These are phyloP conservation scores for Cacatua alba DNA, from an alignment of 2,113 vertebrate genomes.

Conservation along the genomic window DNA sequence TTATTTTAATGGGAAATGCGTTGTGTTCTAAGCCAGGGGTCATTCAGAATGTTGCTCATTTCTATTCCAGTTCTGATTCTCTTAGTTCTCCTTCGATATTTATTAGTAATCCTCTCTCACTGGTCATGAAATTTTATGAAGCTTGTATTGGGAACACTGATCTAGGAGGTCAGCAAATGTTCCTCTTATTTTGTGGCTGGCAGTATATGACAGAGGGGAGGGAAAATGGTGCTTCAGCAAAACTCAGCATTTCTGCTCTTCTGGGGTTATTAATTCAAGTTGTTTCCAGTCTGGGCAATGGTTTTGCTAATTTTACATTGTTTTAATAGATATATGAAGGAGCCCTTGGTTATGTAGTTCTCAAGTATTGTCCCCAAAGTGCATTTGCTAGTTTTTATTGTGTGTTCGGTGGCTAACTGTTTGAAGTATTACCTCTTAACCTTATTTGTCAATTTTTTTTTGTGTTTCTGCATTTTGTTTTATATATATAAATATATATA, in stretches of 20 bases:
- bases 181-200: constrained; percentile 49
- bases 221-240: constrained; percentile 78
- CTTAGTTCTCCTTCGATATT: constrained; percentile 63
- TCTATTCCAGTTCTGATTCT: constrained; percentile 57
- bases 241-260: constrained; percentile 68
- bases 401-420: constrained; percentile 74
- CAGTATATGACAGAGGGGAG: constrained; percentile 29
- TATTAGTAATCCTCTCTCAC: constrained; percentile 60
- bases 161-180: constrained; percentile 29
- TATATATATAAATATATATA: constrained; percentile 68
- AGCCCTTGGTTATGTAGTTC: constrained; percentile 75
- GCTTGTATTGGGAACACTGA: constrained; percentile 38
- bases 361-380: constrained; percentile 75
- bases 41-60: constrained; percentile 64
- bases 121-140: constrained; percentile 21
- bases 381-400: constrained; percentile 79
- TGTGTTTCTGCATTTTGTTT: constrained; percentile 76
- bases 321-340: constrained; percentile 77
- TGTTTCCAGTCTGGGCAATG: constrained; percentile 72
- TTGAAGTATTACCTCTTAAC: constrained; percentile 83
- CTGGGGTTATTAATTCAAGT: constrained; percentile 64
- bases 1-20: constrained; percentile 68
- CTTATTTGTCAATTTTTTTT: constrained; percentile 71
- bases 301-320: constrained; percentile 73
- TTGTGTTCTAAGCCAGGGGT: constrained; percentile 65